These are phyloP conservation scores for Ariolimax columbianus DNA, from an alignment of 2,888 invertebrate genomes.

Conservation along the genomic window DNA sequence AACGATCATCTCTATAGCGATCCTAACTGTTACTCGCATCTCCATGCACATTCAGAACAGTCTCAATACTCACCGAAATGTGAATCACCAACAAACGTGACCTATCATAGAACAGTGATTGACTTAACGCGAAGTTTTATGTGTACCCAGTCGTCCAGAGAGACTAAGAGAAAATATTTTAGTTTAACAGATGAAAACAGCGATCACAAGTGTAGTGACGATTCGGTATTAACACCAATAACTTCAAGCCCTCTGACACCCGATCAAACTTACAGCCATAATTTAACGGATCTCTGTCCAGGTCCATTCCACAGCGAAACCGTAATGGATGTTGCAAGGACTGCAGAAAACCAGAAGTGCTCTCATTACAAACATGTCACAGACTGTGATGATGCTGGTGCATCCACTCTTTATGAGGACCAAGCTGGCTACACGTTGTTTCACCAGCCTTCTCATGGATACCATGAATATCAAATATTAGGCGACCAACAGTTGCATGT, in stretches of 20 bases:
- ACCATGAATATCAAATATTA: background rate
- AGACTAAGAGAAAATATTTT: background rate
- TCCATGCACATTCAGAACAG: background rate
- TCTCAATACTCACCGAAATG: background rate
- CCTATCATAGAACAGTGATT: background rate
- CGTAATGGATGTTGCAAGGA: background rate
- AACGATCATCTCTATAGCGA: background rate
- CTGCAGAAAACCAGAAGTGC: background rate
- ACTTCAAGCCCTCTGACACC: background rate
- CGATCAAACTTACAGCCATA: background rate
- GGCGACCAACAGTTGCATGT: background rate
- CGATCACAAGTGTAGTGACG: background rate
- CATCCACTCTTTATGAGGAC: background rate
- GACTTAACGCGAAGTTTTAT: conserved; percentile 6
- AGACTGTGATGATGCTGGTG: background rate
- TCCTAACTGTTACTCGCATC: background rate
- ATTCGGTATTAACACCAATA: background rate
- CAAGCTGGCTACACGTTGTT: too few relatives aligned
- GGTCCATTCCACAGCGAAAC: background rate
- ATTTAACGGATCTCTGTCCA: background rate
- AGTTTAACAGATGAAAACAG: background rate
- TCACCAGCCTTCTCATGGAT: background rate
- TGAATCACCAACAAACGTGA: background rate
- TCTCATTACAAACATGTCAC: background rate
- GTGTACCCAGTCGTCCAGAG: background rate